Evolutionary conservation across 2,888 invertebrate species (phyloP).

Genomic region (Automeris io): DNA sequence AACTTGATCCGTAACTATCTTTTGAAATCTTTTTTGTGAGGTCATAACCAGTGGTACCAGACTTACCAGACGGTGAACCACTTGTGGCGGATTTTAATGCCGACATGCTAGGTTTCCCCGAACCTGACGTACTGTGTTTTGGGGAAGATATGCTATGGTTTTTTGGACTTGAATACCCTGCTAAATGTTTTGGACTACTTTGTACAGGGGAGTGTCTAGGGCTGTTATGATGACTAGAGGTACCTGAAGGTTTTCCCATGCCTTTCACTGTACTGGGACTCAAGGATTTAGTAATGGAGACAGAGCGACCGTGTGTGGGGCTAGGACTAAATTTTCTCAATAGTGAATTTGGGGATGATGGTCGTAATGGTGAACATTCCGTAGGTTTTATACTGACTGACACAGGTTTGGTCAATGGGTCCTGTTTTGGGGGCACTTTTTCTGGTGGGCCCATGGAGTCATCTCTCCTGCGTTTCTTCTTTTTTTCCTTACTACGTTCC

Average conservation of each 20-base stretch:
- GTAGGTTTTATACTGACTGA: constrained; percentile 85
- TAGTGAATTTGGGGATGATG: constrained; percentile 81
- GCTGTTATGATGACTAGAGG: constrained; percentile 78
- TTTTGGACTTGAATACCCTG: constrained; percentile 85
- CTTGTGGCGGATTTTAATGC: constrained; percentile 88
- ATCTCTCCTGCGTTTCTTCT: constrained; percentile 85
- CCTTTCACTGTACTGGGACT: constrained; percentile 64
- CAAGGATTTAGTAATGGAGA: constrained; percentile 80
- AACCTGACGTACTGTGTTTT: constrained; percentile 83
- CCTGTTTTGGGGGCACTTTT: constrained; percentile 85
- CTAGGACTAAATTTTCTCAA: constrained; percentile 84
- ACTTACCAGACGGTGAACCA: constrained; percentile 81
- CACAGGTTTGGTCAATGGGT: constrained; percentile 82
- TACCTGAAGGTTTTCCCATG: constrained; percentile 65
- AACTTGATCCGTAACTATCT: constrained; percentile 61
- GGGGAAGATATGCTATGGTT: constrained; percentile 88
- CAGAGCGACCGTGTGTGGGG: constrained; percentile 80
- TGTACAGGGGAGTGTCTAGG: constrained; percentile 87
- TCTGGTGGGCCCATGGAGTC: constrained; percentile 90
- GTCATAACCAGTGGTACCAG: constrained; percentile 72
- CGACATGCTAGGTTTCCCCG: constrained; percentile 93
- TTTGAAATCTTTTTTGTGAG: constrained; percentile 74
- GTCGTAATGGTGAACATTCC: constrained; percentile 78
- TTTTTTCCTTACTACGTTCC: constrained; percentile 79
- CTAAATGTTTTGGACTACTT: constrained; percentile 85